Evolutionary conservation across 2,797 vertebrate genomes (phyloP), one percentile per base, ranked within the genome.

Genomic region (Poeciliopsis gracilis): DNA sequence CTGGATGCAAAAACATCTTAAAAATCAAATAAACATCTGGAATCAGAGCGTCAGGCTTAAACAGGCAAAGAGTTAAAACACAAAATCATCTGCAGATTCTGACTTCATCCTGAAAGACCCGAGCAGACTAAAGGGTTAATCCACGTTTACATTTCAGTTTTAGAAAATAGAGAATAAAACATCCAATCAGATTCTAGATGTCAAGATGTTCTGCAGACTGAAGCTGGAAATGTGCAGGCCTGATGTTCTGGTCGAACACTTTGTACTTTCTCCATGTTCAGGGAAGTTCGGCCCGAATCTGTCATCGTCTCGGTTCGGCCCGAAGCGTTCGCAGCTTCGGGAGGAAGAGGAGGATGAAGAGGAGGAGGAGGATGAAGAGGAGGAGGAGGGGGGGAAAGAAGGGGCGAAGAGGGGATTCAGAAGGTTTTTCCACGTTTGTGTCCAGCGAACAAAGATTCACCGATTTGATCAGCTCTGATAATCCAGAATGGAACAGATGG

Each of bases 401-500:
- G 66, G 12, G 25, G 3, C 0, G 38, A 4, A 36, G 36, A 5
- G 38, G 66, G 12, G 25, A 41, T 49, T 77, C 55, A 73, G 78
- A 75, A 84, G 84, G 84, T 47, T 86, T 92, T 92, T 92, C 88
- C 87, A 93, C 89, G 86, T 90, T 28, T 16, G 59, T 73, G 78
- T 80, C n/a, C 59, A 46, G 73, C 87, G 91, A 86, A 93, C 91
- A 91, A 20, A 49, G 82, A 43, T 41, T 41, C 75, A 23, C 45
- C 41, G 49, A 53, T 16, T 63, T 4, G 0, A 13, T 67, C 57
- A 67, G 36, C 25, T 69, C 66, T 43, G 38, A 69, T 12, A n/a
- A 43, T 41, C 66, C 38, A 67, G 38, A 69, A n/a, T 36, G 11
- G 25, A 69, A n/a, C n/a, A 6, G 25, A 69, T 25, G 11, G 5